phyloP scores from a whole-genome alignment of 2,888 invertebrate species.

The Prionchulus punctatus region DNA sequence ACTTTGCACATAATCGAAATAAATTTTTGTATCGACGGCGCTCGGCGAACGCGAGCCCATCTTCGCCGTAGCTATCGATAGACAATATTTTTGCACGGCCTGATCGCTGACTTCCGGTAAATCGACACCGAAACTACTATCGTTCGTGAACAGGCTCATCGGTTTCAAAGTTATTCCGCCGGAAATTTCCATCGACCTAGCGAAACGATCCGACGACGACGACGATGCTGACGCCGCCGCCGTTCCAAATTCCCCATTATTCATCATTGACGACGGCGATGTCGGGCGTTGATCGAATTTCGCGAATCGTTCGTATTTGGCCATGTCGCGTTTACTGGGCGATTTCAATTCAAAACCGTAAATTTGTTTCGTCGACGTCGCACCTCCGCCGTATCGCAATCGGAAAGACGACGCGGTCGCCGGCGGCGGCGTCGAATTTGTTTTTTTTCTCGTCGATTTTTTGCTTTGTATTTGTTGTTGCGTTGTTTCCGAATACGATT shows the following conservation, averaged over 20 bases:
- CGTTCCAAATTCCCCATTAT: no score
- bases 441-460: no score
- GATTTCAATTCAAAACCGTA: neutral
- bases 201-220: no score
- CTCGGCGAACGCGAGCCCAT: neutral
- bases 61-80: neutral
- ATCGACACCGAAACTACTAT: conserved; percentile 6
- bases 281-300: neutral
- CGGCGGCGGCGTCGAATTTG: no score
- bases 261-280: no score
- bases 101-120: conserved; percentile 6
- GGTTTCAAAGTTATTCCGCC: neutral
- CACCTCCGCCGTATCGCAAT: no score
- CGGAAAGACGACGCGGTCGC: no score
- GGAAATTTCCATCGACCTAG: no score
- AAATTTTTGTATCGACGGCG: neutral
- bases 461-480: neutral
- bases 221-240: no score
- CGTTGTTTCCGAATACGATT: neutral
- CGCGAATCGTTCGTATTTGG: conserved; percentile 10
- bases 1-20: neutral
- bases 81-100: neutral
- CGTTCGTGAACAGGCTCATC: conserved; percentile 6
- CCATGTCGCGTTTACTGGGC: neutral
- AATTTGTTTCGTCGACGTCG: neutral